Evolutionary conservation across 1,140 invertebrate species (phyloP).

Genomic region (Bombyx mandarina): DNA sequence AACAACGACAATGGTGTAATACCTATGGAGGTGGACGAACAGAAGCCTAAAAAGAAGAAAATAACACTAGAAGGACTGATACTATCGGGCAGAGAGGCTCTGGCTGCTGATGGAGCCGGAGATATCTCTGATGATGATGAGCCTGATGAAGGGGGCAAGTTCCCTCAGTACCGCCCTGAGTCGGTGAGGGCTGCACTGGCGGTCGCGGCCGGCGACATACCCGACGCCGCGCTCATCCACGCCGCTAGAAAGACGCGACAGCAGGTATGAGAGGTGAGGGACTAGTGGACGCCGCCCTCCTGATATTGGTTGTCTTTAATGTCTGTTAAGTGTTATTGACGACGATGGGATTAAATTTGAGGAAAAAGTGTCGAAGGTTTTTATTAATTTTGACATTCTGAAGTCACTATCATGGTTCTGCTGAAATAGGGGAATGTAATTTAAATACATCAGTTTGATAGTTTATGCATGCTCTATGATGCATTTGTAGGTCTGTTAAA

Average conservation of each 20-base stretch:
- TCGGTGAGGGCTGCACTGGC: constrained; percentile 73
- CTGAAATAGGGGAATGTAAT: no score
- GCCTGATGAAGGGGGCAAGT: constrained; percentile 46
- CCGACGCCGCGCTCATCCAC: constrained; percentile 96
- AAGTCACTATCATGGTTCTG: no score
- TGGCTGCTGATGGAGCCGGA: constrained; percentile 79
- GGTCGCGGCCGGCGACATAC: constrained; percentile 85
- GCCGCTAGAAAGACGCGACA: constrained; percentile 93
- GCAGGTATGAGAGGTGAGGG: constrained; percentile 76
- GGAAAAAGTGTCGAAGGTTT: neutral
- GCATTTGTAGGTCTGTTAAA: no score
- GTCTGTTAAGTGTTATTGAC: constrained; percentile 7
- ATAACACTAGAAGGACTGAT: constrained; percentile 71
- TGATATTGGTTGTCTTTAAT: no score
- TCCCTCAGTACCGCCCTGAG: constrained; percentile 58
- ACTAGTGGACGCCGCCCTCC: constrained; percentile 18
- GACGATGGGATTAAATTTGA: constrained; percentile 6
- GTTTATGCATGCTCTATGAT: no score
- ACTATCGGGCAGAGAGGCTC: constrained; percentile 84
- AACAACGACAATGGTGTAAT: constrained; percentile 25
- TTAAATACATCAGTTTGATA: no score
- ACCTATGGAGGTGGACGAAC: constrained; percentile 21
- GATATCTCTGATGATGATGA: constrained; percentile 80
- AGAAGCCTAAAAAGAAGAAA: constrained; percentile 48
- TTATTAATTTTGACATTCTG: no score